Evolutionary conservation across 2,113 vertebrate genomes (phyloP).

Genomic region (Tylochromis polylepis): DNA sequence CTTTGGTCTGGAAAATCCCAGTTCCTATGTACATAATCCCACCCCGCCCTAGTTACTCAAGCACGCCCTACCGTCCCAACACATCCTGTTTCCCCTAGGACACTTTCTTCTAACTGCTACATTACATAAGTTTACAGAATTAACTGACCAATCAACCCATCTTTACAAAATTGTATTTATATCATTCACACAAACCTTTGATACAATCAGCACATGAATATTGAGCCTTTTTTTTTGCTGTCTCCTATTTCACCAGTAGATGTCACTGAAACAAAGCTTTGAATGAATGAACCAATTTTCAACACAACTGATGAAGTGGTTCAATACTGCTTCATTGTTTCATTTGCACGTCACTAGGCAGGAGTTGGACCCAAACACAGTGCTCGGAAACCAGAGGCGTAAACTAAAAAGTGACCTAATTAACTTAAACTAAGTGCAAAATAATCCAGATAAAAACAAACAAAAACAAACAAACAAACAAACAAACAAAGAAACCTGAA

Average conservation of each 20-base stretch:
- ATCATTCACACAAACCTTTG: not conserved
- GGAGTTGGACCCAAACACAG: not conserved
- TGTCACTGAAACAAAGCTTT: not conserved
- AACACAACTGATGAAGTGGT: rapidly evolving
- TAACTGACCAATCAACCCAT: not conserved
- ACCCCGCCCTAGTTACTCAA: not conserved
- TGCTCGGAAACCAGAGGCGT: not conserved
- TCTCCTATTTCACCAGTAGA: not conserved
- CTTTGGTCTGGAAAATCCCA: not conserved
- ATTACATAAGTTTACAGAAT: rapidly evolving
- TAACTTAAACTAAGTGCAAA: rapidly evolving
- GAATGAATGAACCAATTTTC: not conserved
- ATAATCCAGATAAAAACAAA: not conserved
- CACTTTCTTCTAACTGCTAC: not conserved
- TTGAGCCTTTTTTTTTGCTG: rapidly evolving
- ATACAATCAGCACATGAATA: not conserved
- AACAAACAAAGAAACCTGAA: rapidly evolving
- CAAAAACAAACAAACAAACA: not conserved
- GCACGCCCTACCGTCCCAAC: not conserved
- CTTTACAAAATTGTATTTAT: not conserved
- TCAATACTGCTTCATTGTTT: not conserved
- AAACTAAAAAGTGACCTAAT: not conserved
- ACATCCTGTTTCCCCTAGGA: not conserved
- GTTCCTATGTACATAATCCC: not conserved
- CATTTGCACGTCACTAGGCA: not conserved